Evolutionary conservation across 35 echinoderm and acorn worm species (phyloP), one percentile per base, ranked within the genome.

Genomic region (Anneissia japonica): DNA sequence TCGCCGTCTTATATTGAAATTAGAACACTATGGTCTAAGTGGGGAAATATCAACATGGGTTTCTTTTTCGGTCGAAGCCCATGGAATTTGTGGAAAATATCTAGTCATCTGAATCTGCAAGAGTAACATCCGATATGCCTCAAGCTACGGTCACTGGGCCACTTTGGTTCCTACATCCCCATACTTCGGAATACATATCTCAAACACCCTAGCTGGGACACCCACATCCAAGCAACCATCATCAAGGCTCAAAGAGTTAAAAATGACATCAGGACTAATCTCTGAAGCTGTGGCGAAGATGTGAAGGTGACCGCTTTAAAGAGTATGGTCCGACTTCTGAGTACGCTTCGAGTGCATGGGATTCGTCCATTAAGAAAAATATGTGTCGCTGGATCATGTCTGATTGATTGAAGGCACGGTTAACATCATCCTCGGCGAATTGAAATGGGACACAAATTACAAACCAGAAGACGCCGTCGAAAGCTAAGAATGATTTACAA

Each of bases 11-110:
- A 55, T 90, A 23, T 11, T 33, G 3, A 90, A 90, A 35, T 46
- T 90, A 11, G 38, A 90, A 43, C 85, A 84, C 72, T 90, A 90
- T 80, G 86, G 86, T 6, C 17, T 80, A 21, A 81, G 43, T 51
- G 77, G 75, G 4, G 64, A 75, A 12, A 86, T 86, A 4, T 0
- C 28, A 21, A 14, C 76, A 80, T n/a, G 75, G 81, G 81, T 37
- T 45, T 46, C 41, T 37, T 46, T 29, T 46, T 45, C 34, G 28
- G 81, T 37, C 6, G 21, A 31, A 26, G 21, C n/a, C 1, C 28
- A 46, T 26, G 37, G 31, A n/a, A 38, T 36, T 74, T 89, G 87
- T 4, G 80, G 37, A 5, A 87, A 87, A 30, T 86, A 36, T 31
- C 75, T 46, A 29, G 73, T 56, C 9, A 82, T 89, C 46, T 82